phyloP scores from a whole-genome alignment of 2,113 vertebrate genomes.

The Phaethornis superciliosus region DNA sequence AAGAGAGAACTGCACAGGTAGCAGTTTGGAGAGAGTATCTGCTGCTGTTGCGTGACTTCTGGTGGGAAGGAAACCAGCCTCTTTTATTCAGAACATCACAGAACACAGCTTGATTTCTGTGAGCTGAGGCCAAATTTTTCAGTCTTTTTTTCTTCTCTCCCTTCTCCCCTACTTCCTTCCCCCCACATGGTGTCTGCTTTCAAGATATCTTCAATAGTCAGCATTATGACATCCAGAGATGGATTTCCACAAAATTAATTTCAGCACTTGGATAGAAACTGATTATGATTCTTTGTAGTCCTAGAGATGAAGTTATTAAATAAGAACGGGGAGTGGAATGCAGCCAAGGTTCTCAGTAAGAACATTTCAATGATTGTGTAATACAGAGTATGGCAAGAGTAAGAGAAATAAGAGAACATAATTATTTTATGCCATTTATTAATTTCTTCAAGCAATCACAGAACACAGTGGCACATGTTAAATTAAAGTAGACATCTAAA shows the following conservation, averaged over 20 bases:
- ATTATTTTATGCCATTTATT: not conserved
- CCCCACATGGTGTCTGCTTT: slow-evolving; percentile 41
- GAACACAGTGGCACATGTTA: not conserved
- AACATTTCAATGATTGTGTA: not conserved
- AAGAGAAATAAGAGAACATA: slow-evolving; percentile 3
- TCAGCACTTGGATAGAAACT: slow-evolving; percentile 41
- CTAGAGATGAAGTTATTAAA: slow-evolving; percentile 35
- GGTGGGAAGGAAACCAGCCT: not conserved
- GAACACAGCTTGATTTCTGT: slow-evolving; percentile 46
- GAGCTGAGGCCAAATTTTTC: slow-evolving; percentile 17
- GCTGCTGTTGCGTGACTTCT: slow-evolving; percentile 5
- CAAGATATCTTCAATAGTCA: slow-evolving; percentile 43
- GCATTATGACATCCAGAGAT: slow-evolving; percentile 14
- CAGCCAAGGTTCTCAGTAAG: not conserved
- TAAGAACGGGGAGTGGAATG: not conserved
- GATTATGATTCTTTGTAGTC: slow-evolving; percentile 40
- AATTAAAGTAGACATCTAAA: not conserved
- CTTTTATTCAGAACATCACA: not conserved
- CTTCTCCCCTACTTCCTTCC: not conserved
- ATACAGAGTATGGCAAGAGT: not conserved
- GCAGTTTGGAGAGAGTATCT: not conserved
- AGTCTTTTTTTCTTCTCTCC: not conserved
- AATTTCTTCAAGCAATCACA: not conserved
- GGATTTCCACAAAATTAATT: slow-evolving; percentile 45
- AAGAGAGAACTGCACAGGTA: not conserved